A percentile compares a stretch with the other conserved stretches of the same genome.
phyloP scores from a whole-genome alignment of 2,797 vertebrate genomes.

The Characodon lateralis region DNA sequence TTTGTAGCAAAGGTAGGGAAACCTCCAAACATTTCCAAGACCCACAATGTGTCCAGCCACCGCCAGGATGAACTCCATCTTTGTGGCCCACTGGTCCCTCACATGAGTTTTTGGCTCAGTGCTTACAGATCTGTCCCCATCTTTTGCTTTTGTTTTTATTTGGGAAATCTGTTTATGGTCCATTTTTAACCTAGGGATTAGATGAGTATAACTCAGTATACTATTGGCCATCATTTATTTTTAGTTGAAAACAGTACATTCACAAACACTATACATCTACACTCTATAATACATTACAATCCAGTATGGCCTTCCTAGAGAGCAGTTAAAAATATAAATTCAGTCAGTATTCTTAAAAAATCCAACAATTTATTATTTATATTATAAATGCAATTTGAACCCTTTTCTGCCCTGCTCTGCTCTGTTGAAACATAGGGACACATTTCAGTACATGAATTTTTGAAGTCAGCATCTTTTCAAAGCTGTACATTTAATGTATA shows the following conservation, averaged over 20 bases:
- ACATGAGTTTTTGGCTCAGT: slow-evolving; percentile 51
- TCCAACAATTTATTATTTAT: too few species aligned
- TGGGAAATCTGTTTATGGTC: slow-evolving; percentile 40
- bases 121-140: slow-evolving; percentile 2
- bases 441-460: too few species aligned
- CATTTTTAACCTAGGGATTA: slow-evolving; percentile 44
- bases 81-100: slow-evolving; percentile 78
- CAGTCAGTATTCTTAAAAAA: not conserved
- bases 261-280: not conserved
- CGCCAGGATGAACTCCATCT: slow-evolving; percentile 78
- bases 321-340: too few species aligned
- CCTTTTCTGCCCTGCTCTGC: not conserved
- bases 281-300: not conserved
- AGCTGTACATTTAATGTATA: too few species aligned
- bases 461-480: too few species aligned
- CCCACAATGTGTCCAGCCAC: slow-evolving; percentile 81
- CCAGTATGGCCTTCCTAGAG: not conserved
- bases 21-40: slow-evolving; percentile 84
- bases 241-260: not conserved
- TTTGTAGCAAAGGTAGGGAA: slow-evolving; percentile 85
- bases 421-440: not conserved
- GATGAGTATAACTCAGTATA: not conserved
- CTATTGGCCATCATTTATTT: not conserved
- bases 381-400: not conserved
- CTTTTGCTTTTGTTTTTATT: slow-evolving; percentile 43